Base-by-base conservation (phyloP, 1,140 invertebrate species). In the Mactra quadrangularis region DNA sequence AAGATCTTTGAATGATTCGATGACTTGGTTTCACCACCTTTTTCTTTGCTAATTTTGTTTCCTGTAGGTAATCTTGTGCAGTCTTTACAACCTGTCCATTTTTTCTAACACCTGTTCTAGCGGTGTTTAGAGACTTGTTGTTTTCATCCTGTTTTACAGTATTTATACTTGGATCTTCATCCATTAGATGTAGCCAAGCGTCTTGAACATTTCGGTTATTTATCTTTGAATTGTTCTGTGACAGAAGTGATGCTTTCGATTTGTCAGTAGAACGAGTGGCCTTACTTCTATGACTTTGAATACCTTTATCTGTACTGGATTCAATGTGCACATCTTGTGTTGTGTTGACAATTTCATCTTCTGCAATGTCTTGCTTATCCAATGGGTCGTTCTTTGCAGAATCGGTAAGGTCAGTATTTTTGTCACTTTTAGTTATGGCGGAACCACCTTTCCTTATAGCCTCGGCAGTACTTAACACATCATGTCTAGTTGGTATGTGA, bases 1-100 rank as follows among this genome's bases (percentile, higher is more conserved):
- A 76, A 7, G 74, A 76, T n/a, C 74, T 33, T 29, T 76, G 74
- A 50, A 76, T 19, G n/a, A 76, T 50, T n/a, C 74, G n/a, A 13
- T 47, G 38, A 3, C 33, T 64, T 35, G 38, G 62, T 64, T 64
- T 60, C 45, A 50, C 50, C 38, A n/a, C 38, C 75, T 66, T 64
- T 31, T 9, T 35, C 6, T 78, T 62, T 52, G 35, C 53, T 19
- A 17, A 9, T 22, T 78, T 66, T 15, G 31, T 22, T 17, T 47
- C 33, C 25, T 53, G 55, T 13, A 55, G 3, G 19, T 17, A 33
- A 7, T 35, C 45, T 4, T 57, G 27, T 35, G 33, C 60, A 25
- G 53, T 68, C 25, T 55, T 53, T 22, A 53, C 1, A 31, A 59
- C 25, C 33, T 60, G 17, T 29, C 17, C 9, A 19, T 35, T 53